Base-by-base conservation (phyloP, 2,113 vertebrate species). In the Ophthalmolycus amberensis region DNA sequence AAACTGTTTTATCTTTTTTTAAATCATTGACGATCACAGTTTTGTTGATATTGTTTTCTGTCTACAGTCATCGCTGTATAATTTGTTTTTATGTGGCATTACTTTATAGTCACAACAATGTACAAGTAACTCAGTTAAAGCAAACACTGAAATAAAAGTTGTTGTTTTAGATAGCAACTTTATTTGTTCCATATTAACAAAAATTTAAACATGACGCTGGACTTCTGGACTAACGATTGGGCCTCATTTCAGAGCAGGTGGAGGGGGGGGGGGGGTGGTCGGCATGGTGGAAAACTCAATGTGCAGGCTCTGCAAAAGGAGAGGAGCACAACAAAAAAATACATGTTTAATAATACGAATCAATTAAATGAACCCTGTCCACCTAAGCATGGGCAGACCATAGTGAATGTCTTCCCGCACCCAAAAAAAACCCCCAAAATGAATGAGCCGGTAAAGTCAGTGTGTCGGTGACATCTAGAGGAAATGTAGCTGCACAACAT, bases 171-270 rank as follows among this genome's bases (percentile, higher is more conserved):
- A 78, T 77, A 90, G 56, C 66, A 84, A 84, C 88, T 95, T 95
- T 93, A 95, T 95, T 95, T 50, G 77, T 91, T 93, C 82, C 92
- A 93, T 94, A 93, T 91, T 88, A 92, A 94, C 91, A 93, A 85
- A 89, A 89, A 91, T 34, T 88, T 29, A 82, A 85, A 89, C 70
- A 76, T 80, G 73, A 90, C 84, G 73, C 20, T 81, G 78, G 80
- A 86, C 73, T 79, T 89, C 74, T 62, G 70, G 77, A 82, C 12
- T 16, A 72, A 34, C 9, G 54, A 65, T 32, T 66, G 72, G 78
- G 63, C 14, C 58, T 75, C 84, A 92, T 90, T 82, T 89, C 84
- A 93, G 80, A 91, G 75, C 77, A 50, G 89, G 80, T 22, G 56
- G 69, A 44, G 56, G 81, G 29, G 25, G 25, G 25, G 25, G 25